These are phyloP conservation scores for Alca torda DNA, from an alignment of 2,797 vertebrate genomes.

Conservation along the genomic window DNA sequence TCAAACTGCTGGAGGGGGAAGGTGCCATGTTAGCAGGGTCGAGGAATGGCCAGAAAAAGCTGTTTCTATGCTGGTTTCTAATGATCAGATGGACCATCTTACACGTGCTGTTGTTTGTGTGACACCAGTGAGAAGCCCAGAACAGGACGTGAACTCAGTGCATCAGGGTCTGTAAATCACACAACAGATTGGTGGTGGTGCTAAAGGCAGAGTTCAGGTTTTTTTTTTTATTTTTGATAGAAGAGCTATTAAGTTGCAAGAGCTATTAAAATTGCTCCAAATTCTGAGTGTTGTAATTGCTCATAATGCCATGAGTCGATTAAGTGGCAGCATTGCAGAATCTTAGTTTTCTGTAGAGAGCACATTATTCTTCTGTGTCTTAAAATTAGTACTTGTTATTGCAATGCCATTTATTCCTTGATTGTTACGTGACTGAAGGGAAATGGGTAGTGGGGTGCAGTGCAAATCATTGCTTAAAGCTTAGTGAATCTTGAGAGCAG, in stretches of 20 bases:
- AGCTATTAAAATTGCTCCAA: conserved; percentile 28
- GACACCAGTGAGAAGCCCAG: neutral
- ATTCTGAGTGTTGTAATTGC: conserved; percentile 38
- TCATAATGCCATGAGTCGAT: conserved; percentile 19
- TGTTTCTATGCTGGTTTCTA: neutral
- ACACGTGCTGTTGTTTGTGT: neutral
- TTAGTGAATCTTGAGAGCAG: conserved; percentile 1
- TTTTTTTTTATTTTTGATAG: neutral
- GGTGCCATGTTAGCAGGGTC: neutral
- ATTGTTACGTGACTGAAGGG: conserved; percentile 33
- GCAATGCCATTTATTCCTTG: conserved; percentile 44
- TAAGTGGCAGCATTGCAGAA: conserved; percentile 19
- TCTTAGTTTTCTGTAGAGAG: conserved; percentile 34
- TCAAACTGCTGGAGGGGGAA: neutral
- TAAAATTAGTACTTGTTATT: conserved; percentile 50
- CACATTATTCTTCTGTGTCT: conserved; percentile 27
- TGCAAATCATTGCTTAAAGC: conserved; percentile 22
- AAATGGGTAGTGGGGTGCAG: neutral
- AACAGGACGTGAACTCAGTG: neutral
- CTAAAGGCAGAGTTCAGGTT: neutral
- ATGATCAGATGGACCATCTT: neutral
- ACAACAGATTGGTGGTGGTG: neutral
- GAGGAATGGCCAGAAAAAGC: neutral
- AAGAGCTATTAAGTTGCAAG: conserved; percentile 8
- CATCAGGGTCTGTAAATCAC: neutral